Evolutionary conservation across 2,888 invertebrate genomes (phyloP), one percentile per base, ranked within the genome.

Genomic region (Bimastos eiseni): DNA sequence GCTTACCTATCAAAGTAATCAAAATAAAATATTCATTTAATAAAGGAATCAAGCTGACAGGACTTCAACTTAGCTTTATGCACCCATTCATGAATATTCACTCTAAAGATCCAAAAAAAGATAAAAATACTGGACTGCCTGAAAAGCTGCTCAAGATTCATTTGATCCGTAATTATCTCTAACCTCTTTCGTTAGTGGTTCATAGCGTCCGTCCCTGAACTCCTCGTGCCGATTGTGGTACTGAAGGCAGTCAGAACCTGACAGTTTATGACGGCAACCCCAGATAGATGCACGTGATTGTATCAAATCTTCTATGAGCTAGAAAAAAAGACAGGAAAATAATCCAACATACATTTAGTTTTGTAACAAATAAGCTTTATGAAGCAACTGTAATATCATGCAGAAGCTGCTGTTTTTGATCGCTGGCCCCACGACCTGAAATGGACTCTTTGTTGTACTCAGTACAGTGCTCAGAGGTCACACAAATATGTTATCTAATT

Each of bases 201-300:
- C 86, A 37, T 86, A 37, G 37, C 86, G 86, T 0, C 8, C 6
- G 34, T 86, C 86, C 34, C 86, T 86, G 86, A 86, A 86, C 36
- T 86, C 86, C 37, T 86, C 86, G 11, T 86, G 34, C 1, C 86
- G 86, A 86, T 86, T 86, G 86, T 36, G 36, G 8, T 86, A 86
- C 21, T 37, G 34, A 24, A 86, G 36, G 37, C 86, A 86, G 37
- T 86, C 86, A 30, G 36, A 11, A 6, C 86, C 86, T 19, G 86
- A 36, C 86, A 86, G 33, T 86, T 86, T 86, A 86, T 86, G 86
- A 36, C 86, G 86, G n/a, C 86, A 86, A 37, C 86, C 86, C 86
- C 86, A 86, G 37, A 86, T 86, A 34, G 86, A 86, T 6, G 34
- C 36, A 36, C 37, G 86, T 15, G 86, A 86, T 8, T 37, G 86